These are phyloP conservation scores for Diarsia mendica DNA, from an alignment of 2,888 invertebrate genomes.

Conservation along the genomic window DNA sequence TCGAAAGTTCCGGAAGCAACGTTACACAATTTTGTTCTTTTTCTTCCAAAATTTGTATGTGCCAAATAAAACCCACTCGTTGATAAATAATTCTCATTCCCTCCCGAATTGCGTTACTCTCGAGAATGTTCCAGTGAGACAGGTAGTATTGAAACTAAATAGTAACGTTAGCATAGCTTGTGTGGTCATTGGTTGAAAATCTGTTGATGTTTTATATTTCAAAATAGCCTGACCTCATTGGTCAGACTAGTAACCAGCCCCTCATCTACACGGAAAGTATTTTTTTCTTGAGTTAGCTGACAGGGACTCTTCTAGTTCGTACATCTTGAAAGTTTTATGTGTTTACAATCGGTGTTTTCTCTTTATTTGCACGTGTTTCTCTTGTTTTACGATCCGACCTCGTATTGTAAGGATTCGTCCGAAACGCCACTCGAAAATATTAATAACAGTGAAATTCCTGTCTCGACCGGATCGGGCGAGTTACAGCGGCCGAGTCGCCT, in stretches of 20 bases:
- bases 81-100: neutral
- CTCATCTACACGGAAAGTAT: neutral
- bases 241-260: neutral
- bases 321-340: constrained; percentile 35
- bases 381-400: constrained; percentile 43
- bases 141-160: no score
- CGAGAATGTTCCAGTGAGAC: neutral
- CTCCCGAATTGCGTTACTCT: neutral
- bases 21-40: neutral
- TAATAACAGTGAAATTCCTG: no score
- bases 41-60: constrained; percentile 10
- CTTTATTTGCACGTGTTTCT: constrained; percentile 48
- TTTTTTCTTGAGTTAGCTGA: constrained; percentile 2
- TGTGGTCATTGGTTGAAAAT: neutral
- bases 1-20: neutral
- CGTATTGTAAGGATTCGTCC: no score
- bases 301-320: constrained; percentile 6
- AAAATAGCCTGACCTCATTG: neutral
- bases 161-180: no score
- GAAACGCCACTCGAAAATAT: no score
- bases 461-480: no score
- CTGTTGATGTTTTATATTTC: neutral
- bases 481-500: no score
- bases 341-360: constrained; percentile 13
- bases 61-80: neutral